phyloP scores from a whole-genome alignment of 2,113 vertebrate genomes.

The Casuarius casuarius region DNA sequence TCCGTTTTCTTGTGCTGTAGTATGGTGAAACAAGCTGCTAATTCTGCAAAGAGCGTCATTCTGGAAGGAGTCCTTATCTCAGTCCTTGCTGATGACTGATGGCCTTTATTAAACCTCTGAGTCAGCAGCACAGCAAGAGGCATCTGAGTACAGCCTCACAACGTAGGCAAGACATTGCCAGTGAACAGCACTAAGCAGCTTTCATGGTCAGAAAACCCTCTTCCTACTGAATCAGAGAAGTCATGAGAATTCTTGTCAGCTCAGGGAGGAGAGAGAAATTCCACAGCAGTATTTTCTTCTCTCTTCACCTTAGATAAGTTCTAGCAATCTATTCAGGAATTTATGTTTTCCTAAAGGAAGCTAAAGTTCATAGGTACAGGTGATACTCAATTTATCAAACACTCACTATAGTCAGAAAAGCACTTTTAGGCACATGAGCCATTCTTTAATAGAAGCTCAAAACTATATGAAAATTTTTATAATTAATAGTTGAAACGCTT shows the following conservation, averaged over 20 bases:
- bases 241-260: neutral
- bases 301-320: neutral
- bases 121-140: neutral
- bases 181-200: neutral
- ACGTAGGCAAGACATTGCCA: neutral
- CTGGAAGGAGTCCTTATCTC: neutral
- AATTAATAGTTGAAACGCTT: neutral
- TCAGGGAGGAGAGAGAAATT: neutral
- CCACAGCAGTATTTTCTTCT: neutral
- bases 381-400: neutral
- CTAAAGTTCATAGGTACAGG: rapidly evolving
- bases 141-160: neutral
- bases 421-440: neutral
- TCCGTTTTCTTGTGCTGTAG: neutral
- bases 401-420: neutral
- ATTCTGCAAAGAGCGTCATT: neutral
- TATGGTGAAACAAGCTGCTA: neutral
- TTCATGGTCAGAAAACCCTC: neutral
- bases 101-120: neutral
- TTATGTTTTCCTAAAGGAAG: neutral
- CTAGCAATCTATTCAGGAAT: neutral
- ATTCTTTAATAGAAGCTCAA: neutral
- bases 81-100: neutral
- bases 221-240: neutral
- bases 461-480: neutral